These are phyloP conservation scores for Scortum barcoo DNA, from an alignment of 2,113 vertebrate genomes.

Conservation along the genomic window DNA sequence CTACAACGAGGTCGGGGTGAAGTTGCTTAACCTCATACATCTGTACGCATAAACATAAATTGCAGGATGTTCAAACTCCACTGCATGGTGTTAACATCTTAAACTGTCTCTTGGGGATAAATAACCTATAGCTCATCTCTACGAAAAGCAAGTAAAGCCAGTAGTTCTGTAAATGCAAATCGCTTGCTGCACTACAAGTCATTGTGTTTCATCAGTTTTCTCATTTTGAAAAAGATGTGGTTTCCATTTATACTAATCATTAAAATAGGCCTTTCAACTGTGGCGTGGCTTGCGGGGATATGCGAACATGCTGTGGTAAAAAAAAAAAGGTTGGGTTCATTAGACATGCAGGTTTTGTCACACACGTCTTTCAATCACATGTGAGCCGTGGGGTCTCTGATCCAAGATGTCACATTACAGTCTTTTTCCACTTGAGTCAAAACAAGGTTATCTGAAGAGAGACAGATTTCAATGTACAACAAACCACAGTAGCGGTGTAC, in stretches of 20 bases:
- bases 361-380: not conserved
- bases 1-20: not conserved
- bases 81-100: not conserved
- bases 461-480: not conserved
- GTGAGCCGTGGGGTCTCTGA: not conserved
- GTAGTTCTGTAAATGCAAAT: slow-evolving; percentile 8
- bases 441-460: not conserved
- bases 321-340: not conserved
- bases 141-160: slow-evolving; percentile 15
- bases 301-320: not conserved
- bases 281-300: too few relatives aligned
- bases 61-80: not conserved
- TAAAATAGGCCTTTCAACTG: not conserved
- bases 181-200: not conserved
- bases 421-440: not conserved
- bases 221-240: not conserved
- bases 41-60: not conserved
- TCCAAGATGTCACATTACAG: not conserved
- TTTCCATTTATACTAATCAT: not conserved
- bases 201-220: slow-evolving; percentile 2
- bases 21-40: slow-evolving; percentile 16
- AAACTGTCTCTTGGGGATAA: not conserved
- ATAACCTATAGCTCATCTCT: not conserved
- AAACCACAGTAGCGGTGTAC: not conserved
- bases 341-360: not conserved